A percentile compares a stretch with the other conserved stretches of the same genome.
phyloP scores from a whole-genome alignment of 64 coral and sea anemone species.

The Montipora cactus region DNA sequence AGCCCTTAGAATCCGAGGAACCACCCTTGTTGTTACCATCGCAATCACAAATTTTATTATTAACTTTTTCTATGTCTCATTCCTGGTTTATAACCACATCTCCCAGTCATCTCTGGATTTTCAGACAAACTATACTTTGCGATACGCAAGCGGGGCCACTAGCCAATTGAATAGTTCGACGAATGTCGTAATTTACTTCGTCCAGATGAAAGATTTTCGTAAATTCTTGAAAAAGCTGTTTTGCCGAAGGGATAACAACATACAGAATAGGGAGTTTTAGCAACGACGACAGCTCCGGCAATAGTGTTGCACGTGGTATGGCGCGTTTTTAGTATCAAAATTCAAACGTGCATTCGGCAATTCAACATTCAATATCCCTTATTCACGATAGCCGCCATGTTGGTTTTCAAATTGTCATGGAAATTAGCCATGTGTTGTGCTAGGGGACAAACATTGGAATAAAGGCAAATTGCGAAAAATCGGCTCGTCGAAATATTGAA shows the following conservation, averaged over 20 bases:
- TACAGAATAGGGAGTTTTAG: not conserved
- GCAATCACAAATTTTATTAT: slow-evolving; percentile 39
- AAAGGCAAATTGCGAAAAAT: no score
- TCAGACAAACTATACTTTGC: not conserved
- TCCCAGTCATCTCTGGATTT: not conserved
- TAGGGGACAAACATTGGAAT: no score
- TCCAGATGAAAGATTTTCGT: slow-evolving; percentile 33
- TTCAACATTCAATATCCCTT: no score
- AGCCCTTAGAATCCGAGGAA: slow-evolving; percentile 6
- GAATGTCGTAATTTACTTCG: slow-evolving; percentile 7
- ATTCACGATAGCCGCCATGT: no score
- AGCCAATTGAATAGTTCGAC: not conserved
- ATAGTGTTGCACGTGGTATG: no score
- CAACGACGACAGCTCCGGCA: no score
- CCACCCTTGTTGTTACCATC: not conserved
- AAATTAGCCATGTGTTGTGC: no score
- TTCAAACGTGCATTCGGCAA: no score
- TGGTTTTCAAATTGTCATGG: no score
- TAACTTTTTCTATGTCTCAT: not conserved
- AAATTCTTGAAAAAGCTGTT: not conserved
- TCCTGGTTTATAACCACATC: slow-evolving; percentile 3
- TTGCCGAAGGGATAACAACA: not conserved
- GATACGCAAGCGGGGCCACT: not conserved
- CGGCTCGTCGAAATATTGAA: no score
- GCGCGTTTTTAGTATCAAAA: no score